Conservation (phyloP, 2,797 vertebrate genomes). For the Bradypodion ventrale region DNA sequence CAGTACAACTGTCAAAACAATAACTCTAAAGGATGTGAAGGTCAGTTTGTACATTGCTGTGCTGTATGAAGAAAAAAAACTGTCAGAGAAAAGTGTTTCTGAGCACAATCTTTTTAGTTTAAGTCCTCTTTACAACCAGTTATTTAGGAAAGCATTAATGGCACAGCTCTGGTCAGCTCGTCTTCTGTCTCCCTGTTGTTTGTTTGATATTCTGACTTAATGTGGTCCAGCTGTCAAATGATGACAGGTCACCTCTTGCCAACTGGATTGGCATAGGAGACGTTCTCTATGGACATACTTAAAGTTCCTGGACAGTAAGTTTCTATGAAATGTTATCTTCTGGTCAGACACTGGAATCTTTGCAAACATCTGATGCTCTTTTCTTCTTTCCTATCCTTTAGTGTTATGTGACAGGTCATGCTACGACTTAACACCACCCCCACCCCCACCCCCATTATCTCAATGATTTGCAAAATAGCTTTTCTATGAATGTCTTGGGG, state of each 20-base stretch:
- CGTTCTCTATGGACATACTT: not conserved
- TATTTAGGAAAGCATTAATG: conserved; percentile 2
- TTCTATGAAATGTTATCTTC: not conserved
- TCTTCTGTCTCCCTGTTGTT: not conserved
- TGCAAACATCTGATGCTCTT: conserved; percentile 11
- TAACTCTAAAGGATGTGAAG: conserved; percentile 30
- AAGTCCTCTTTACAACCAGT: not conserved
- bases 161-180: not conserved
- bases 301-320: conserved; percentile 16
- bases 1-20: conserved; percentile 25
- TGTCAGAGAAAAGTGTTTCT: conserved; percentile 3
- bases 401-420: too few species aligned
- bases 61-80: not conserved
- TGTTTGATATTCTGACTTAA: not conserved
- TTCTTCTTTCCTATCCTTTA: not conserved
- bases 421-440: too few species aligned
- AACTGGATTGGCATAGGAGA: not conserved
- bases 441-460: too few species aligned
- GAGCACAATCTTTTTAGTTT: not conserved
- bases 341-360: conserved; percentile 16
- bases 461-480: too few species aligned
- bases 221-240: not conserved
- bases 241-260: not conserved
- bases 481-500: too few species aligned
- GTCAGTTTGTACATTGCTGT: not conserved